phyloP scores from a whole-genome alignment of 2,113 vertebrate species.

The Caretta caretta region DNA sequence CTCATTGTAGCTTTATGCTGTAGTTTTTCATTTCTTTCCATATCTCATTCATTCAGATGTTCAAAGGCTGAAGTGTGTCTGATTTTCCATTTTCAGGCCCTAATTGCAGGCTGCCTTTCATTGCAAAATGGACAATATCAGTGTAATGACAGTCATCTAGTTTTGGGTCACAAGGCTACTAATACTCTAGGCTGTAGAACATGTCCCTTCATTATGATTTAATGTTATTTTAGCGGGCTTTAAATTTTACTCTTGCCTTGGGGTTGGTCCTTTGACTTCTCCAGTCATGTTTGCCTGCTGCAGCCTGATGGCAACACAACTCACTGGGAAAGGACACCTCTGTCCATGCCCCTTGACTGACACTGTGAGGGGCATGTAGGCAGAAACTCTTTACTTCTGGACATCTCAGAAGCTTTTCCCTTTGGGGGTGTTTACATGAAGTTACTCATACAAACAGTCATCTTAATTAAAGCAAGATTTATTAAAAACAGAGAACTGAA shows the following conservation, averaged over 20 bases:
- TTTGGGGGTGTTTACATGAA: no score
- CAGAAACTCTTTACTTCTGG: no score
- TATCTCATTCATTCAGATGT: constrained; percentile 34
- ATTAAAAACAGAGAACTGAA: no score
- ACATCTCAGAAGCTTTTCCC: no score
- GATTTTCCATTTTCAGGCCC: constrained; percentile 50
- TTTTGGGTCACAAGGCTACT: constrained; percentile 48
- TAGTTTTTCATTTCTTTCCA: constrained; percentile 25
- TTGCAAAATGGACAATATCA: constrained; percentile 42
- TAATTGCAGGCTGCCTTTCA: constrained; percentile 61
- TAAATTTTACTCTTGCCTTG: constrained; percentile 23
- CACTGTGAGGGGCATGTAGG: no score
- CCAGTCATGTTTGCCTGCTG: no score
- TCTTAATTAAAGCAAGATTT: no score
- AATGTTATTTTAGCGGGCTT: constrained; percentile 47
- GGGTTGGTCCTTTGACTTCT: no score
- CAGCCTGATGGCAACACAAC: no score
- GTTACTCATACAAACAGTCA: no score
- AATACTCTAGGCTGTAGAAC: constrained; percentile 22
- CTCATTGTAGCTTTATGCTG: not conserved
- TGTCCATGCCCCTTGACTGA: no score
- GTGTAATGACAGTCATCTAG: constrained; percentile 47
- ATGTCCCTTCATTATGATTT: constrained; percentile 34
- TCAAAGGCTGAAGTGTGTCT: constrained; percentile 37
- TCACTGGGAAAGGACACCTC: no score